Evolutionary conservation across 2,113 vertebrate genomes (phyloP).

Genomic region (Cranoglanis bouderius): DNA sequence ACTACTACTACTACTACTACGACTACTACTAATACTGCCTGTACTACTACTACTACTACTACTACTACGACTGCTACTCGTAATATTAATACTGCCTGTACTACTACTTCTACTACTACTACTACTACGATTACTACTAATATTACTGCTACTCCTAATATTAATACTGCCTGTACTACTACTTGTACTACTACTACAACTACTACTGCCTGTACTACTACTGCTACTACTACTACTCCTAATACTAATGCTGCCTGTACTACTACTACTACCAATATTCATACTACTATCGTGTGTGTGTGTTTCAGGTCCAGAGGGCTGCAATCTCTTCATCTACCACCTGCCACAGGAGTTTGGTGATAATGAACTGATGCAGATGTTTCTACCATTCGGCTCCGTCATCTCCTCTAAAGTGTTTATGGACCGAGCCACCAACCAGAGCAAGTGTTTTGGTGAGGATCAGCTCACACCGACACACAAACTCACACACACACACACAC

Average conservation of each 20-base stretch:
- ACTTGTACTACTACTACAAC: background rate
- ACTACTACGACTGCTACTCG: background rate
- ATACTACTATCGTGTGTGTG: constrained; percentile 14
- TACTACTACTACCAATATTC: background rate
- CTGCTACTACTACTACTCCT: background rate
- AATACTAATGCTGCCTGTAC: background rate
- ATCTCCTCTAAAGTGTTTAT: constrained; percentile 98
- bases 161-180: background rate
- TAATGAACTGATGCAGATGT: constrained; percentile 97
- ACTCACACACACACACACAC: background rate
- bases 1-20: too few species aligned
- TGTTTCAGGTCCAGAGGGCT: constrained; percentile 89
- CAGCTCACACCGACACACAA: background rate
- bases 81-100: background rate
- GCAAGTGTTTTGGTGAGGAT: constrained; percentile 95
- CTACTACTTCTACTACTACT: background rate
- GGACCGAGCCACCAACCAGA: constrained; percentile 96
- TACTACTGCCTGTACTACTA: background rate
- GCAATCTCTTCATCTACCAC: constrained; percentile 99
- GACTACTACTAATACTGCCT: too few species aligned
- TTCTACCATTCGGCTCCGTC: constrained; percentile 95
- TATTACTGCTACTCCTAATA: too few species aligned
- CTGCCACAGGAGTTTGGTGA: constrained; percentile 98
- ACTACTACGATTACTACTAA: background rate
- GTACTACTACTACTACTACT: background rate